These are phyloP conservation scores for Rhynchonycteris naso DNA, from an alignment of 2,797 vertebrate species.

Conservation along the genomic window DNA sequence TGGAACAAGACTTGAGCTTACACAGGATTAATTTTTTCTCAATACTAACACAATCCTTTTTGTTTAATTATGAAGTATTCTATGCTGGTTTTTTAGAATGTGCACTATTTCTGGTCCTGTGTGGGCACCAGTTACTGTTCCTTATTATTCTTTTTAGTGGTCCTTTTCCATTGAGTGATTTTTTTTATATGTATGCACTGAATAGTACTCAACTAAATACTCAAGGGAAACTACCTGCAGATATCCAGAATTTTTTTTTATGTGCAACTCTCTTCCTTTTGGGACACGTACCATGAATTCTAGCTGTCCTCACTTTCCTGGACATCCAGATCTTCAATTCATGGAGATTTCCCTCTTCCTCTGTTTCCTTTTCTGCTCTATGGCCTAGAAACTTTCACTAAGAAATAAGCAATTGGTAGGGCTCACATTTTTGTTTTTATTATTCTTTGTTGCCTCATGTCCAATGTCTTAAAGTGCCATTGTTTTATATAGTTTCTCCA, in stretches of 20 bases:
- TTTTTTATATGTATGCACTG: not conserved
- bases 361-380: not conserved
- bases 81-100: not conserved
- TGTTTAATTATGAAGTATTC: not conserved
- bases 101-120: not conserved
- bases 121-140: not conserved
- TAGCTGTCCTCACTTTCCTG: not conserved
- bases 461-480: not conserved
- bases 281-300: not conserved
- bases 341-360: not conserved
- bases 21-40: not conserved
- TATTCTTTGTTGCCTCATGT: not conserved
- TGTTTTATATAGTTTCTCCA: not conserved
- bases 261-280: not conserved
- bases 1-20: not conserved
- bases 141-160: not conserved
- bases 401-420: not conserved
- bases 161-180: not conserved
- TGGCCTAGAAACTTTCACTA: not conserved
- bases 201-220: not conserved
- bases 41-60: not conserved
- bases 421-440: not conserved
- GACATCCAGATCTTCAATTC: not conserved
- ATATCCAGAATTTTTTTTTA: not conserved
- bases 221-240: not conserved